A percentile compares a stretch with the other conserved stretches of the same genome.
Evolutionary conservation across 1,140 invertebrate species (phyloP).

Genomic region (Argopecten irradians): DNA sequence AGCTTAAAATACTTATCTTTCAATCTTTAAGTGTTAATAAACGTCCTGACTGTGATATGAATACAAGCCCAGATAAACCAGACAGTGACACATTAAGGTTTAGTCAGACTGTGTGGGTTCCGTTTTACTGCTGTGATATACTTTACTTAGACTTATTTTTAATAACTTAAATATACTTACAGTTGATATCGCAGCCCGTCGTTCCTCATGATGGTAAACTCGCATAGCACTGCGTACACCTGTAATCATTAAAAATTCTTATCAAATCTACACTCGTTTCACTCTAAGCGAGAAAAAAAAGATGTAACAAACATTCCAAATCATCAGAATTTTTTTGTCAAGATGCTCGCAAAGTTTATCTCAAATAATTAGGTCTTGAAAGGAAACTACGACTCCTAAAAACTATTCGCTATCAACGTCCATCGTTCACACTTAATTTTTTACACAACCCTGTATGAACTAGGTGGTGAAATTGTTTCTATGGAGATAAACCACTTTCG

Average conservation of each 20-base stretch:
- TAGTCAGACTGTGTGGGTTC: background rate
- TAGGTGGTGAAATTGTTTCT: background rate
- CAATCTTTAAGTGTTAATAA: background rate
- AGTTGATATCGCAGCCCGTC: background rate
- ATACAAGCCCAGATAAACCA: background rate
- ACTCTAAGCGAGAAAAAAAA: background rate
- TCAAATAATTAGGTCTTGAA: background rate
- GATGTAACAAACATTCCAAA: background rate
- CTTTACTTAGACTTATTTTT: background rate
- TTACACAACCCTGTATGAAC: background rate
- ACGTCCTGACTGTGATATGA: background rate
- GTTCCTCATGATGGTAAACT: background rate
- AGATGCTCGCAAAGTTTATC: background rate
- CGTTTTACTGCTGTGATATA: background rate
- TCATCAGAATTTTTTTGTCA: background rate
- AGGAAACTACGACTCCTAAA: background rate
- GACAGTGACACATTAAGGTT: background rate
- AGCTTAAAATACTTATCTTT: background rate
- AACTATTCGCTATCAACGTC: background rate
- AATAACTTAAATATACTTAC: background rate
- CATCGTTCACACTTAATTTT: background rate
- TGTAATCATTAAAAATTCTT: background rate
- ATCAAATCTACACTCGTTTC: constrained; percentile 17
- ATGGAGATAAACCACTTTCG: background rate
- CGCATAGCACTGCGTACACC: background rate